Evolutionary conservation across 2,888 invertebrate genomes (phyloP), one percentile per base, ranked within the genome.

Genomic region (Chelonus formosanus): DNA sequence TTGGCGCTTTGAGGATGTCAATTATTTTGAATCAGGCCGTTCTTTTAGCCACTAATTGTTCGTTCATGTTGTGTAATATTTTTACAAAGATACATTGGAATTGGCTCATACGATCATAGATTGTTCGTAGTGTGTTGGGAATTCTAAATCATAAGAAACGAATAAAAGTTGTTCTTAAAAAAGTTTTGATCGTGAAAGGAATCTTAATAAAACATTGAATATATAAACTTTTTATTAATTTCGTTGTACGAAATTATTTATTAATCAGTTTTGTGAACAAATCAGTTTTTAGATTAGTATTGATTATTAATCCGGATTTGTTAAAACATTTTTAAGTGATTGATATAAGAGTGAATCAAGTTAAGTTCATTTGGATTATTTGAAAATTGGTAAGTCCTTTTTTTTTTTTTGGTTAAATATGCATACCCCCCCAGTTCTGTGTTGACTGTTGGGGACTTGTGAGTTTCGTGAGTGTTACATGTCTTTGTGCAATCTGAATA

Each of bases 21-120:
- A 31, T 48, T 59, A 8, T 59, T 68, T 69, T 66, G 56, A 59
- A 65, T 65, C 63, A 47, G 69, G 47, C 53, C 58, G 57, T 44
- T 55, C 32, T 57, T 53, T 54, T 52, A 57, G 62, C 40, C 20
- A 40, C 62, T 57, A 54, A 48, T 53, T 34, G 45, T 57, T 56
- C 58, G 8, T 20, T 32, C 35, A 54, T 59, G 54, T 59, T 34
- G 58, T 65, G 65, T 54, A 59, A 65, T 52, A 53, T 44, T 65
- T 64, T 52, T 45, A 40, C 65, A 54, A 47, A 44, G 35, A 54
- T 54, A 31, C 54, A 65, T 36, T 59, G n/a, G 10, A 59, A 59
- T 43, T 43, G 31, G 54, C 35, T 32, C 20, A 54, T 44, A 34
- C 59, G 54, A 20, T 47, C 53, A 57, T 6, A 32, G 47, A 54